Conservation (phyloP, 2,888 invertebrate species). For the Subacronicta megacephala region DNA sequence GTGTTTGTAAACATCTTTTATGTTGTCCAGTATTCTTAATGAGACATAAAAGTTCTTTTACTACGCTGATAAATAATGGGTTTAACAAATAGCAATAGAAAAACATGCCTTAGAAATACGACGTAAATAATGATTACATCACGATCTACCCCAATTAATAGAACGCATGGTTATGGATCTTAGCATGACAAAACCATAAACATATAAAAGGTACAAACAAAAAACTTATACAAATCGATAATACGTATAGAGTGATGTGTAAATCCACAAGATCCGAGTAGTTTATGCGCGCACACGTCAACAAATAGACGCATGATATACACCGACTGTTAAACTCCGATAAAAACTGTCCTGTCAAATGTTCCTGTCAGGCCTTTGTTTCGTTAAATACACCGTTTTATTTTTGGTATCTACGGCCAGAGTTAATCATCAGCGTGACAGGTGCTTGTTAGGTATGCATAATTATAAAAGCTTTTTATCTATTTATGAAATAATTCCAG, state of each 20-base stretch:
- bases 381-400: conserved; percentile 51
- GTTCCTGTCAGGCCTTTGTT: conserved; percentile 53
- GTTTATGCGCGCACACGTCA: conserved; percentile 38
- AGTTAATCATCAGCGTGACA: conserved; percentile 61
- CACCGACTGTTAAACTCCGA: conserved; percentile 47
- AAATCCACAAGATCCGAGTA: conserved; percentile 21
- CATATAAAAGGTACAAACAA: conserved; percentile 2
- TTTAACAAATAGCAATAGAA: no score
- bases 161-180: background rate
- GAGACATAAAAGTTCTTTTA: no score
- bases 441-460: conserved; percentile 55
- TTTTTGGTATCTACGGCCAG: conserved; percentile 57
- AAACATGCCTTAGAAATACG: no score
- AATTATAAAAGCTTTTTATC: conserved; percentile 65
- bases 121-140: no score
- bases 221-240: conserved; percentile 2
- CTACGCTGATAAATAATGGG: no score
- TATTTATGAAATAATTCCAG: conserved; percentile 44
- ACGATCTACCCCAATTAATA: no score
- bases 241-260: conserved; percentile 5
- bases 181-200: conserved; percentile 16
- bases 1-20: no score
- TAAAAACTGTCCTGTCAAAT: conserved; percentile 53
- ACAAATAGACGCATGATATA: conserved; percentile 33
- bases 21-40: no score